Conservation (phyloP, 2,113 vertebrate genomes). For the Buteo buteo region DNA sequence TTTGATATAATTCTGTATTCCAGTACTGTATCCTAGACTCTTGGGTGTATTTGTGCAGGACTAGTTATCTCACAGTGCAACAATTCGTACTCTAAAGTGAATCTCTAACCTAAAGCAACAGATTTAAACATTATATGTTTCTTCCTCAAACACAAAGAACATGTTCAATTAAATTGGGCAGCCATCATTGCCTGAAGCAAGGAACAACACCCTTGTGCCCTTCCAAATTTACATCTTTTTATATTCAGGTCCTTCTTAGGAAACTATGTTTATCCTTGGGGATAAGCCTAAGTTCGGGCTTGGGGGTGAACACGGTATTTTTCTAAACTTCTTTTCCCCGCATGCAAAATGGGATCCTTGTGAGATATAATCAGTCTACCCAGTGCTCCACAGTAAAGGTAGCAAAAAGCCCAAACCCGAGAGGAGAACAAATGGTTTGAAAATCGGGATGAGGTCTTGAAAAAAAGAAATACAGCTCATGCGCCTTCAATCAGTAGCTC, state of each 20-base stretch:
- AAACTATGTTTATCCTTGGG: neutral
- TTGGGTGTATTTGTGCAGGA: neutral
- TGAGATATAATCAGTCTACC: neutral
- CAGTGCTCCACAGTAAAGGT: neutral
- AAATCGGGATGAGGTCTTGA: neutral
- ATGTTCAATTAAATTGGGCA: neutral
- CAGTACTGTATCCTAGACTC: neutral
- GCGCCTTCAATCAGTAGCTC: rapidly evolving
- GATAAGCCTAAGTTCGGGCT: neutral
- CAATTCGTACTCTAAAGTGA: neutral
- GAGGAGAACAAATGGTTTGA: neutral
- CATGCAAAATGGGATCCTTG: neutral
- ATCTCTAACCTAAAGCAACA: neutral
- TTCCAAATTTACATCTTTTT: neutral
- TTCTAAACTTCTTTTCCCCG: neutral
- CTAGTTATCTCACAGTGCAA: neutral
- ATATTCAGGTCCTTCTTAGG: neutral
- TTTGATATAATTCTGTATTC: neutral
- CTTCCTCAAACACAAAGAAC: neutral
- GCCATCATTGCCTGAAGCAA: neutral
- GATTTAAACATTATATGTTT: neutral
- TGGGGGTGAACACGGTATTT: neutral
- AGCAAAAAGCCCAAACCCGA: neutral
- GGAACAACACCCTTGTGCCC: neutral
- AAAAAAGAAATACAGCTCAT: neutral